Evolutionary conservation across 1,140 invertebrate species (phyloP).

Genomic region (Pseudomyrmex gracilis): DNA sequence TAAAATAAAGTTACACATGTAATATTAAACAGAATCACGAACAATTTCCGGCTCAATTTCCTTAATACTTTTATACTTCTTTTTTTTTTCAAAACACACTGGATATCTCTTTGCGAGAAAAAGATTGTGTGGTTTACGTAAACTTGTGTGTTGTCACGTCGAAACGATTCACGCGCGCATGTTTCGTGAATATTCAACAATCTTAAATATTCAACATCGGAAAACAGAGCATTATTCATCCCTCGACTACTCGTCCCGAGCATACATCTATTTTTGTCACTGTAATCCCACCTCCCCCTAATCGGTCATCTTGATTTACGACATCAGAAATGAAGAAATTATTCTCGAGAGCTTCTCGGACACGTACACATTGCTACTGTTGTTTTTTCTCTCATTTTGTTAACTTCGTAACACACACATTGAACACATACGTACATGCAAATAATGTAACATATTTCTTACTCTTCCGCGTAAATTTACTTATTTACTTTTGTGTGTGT

Average conservation of each 20-base stretch:
- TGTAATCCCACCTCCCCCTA: conserved; percentile 37
- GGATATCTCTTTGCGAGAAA: conserved; percentile 22
- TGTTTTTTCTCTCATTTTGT: conserved; percentile 19
- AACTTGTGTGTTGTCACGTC: conserved; percentile 31
- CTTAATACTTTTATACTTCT: too few species aligned
- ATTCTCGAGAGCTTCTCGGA: conserved; percentile 28
- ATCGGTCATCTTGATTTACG: conserved; percentile 55
- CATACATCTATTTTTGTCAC: conserved; percentile 54
- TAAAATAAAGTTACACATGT: background rate
- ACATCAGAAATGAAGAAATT: conserved; percentile 56
- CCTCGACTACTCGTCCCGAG: conserved; percentile 5
- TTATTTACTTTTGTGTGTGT: too few species aligned
- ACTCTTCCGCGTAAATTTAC: too few species aligned
- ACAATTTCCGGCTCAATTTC: too few species aligned
- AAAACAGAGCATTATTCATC: conserved; percentile 54
- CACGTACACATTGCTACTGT: background rate
- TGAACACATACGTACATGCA: background rate
- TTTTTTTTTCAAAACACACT: too few species aligned
- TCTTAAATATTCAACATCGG: conserved; percentile 55
- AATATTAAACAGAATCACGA: background rate
- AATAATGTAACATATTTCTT: background rate
- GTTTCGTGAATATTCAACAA: conserved; percentile 57
- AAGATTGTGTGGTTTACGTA: conserved; percentile 18
- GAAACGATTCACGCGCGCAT: conserved; percentile 29
- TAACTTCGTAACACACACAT: conserved; percentile 17